These are phyloP conservation scores for Rhadinocentrus ornatus DNA, from an alignment of 2,797 vertebrate genomes.

Conservation along the genomic window DNA sequence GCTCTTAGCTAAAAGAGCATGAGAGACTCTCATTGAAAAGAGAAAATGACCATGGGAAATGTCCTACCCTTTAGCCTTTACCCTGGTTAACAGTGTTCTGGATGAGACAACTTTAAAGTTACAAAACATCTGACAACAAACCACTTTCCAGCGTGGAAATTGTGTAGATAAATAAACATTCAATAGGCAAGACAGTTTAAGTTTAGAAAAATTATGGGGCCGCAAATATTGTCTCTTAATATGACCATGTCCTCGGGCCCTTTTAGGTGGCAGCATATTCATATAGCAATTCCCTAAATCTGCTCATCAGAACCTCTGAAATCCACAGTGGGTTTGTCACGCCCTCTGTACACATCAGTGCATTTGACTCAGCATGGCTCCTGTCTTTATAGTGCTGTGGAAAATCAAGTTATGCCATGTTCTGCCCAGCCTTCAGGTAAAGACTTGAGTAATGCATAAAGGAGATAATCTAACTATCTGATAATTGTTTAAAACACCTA, in stretches of 20 bases:
- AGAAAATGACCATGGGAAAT: conserved; percentile 42
- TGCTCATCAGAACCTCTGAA: conserved; percentile 7
- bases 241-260: neutral
- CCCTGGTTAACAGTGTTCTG: conserved; percentile 5
- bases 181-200: neutral
- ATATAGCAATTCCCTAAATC: neutral
- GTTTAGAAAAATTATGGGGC: neutral
- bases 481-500: neutral
- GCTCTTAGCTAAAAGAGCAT: conserved; percentile 60
- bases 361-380: conserved; percentile 68
- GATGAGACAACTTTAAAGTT: conserved; percentile 5
- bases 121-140: neutral
- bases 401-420: conserved; percentile 40
- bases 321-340: conserved; percentile 28
- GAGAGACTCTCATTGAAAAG: conserved; percentile 42
- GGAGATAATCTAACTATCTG: neutral
- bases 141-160: neutral
- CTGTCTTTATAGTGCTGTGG: conserved; percentile 22
- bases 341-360: conserved; percentile 48
- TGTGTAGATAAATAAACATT: neutral
- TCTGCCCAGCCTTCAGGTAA: conserved; percentile 33
- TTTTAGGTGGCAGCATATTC: neutral
- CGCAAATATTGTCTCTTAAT: neutral
- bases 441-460: neutral
- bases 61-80: conserved; percentile 3